A percentile compares a stretch with the other conserved stretches of the same genome.
Conservation (phyloP, 2,888 invertebrate species). For the Leuctra nigra region DNA sequence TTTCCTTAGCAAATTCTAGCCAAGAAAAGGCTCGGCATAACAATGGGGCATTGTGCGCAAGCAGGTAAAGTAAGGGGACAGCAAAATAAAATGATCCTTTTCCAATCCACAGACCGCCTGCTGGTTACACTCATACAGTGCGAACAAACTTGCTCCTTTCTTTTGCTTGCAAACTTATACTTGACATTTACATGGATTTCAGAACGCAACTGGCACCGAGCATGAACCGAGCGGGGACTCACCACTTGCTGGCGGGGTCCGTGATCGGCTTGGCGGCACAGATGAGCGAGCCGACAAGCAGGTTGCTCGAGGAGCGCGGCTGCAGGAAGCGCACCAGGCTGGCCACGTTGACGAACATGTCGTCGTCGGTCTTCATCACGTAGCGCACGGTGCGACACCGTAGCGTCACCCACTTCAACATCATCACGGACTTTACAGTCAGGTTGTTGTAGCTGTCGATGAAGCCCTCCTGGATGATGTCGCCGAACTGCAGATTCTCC, state of each 20-base stretch:
- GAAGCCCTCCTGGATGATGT: conserved; percentile 78
- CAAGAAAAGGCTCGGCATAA: too few species aligned
- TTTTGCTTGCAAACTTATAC: too few species aligned
- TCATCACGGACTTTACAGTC: conserved; percentile 76
- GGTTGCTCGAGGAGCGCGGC: conserved; percentile 38
- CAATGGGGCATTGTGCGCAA: too few species aligned
- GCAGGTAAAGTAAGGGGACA: too few species aligned
- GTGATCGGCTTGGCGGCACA: conserved; percentile 69
- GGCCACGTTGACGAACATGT: conserved; percentile 77
- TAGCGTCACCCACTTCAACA: conserved; percentile 71
- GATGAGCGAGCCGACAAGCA: conserved; percentile 70
- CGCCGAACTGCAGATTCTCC: conserved; percentile 61
- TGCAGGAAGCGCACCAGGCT: conserved; percentile 46
- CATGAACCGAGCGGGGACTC: too few species aligned
- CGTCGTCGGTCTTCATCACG: conserved; percentile 80
- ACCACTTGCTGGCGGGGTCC: conserved; percentile 72
- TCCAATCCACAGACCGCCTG: too few species aligned
- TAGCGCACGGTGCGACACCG: conserved; percentile 58
- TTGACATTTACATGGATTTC: too few species aligned
- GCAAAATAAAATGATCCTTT: too few species aligned
- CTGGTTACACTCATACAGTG: too few species aligned
- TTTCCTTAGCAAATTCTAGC: too few species aligned
- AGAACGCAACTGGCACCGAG: too few species aligned
- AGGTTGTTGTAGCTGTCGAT: conserved; percentile 80
- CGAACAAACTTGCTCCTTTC: too few species aligned